These are phyloP conservation scores for Varanus komodoensis DNA, from an alignment of 2,113 vertebrate genomes.

Conservation along the genomic window DNA sequence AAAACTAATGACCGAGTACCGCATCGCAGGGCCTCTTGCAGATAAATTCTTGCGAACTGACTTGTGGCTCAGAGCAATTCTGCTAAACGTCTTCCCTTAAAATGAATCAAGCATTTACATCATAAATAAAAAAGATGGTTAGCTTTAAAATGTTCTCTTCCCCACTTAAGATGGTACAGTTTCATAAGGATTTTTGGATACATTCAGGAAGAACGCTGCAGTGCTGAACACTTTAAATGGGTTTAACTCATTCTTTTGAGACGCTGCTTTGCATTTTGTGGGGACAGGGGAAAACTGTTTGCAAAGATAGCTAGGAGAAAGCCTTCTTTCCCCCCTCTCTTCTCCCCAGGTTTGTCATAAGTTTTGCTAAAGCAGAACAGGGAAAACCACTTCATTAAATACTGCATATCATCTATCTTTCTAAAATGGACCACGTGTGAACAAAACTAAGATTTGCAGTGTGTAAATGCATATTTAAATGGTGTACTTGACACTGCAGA, in stretches of 20 bases:
- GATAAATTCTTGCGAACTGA: not conserved
- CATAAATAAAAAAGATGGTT: slow-evolving; percentile 1
- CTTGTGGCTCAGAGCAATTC: not conserved
- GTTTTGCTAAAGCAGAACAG: slow-evolving; percentile 56
- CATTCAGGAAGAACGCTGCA: not conserved
- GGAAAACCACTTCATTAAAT: slow-evolving; percentile 59
- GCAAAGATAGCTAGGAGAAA: slow-evolving; percentile 14
- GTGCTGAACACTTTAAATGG: not conserved
- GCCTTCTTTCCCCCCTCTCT: not conserved
- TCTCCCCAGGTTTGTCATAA: slow-evolving; percentile 55
- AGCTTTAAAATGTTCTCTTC: slow-evolving; percentile 33
- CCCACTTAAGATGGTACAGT: not conserved
- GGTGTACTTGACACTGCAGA: slow-evolving; percentile 22
- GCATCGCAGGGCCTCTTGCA: fast-evolving
- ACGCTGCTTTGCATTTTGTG: not conserved
- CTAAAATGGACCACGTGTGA: slow-evolving; percentile 39
- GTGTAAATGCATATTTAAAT: slow-evolving; percentile 38
- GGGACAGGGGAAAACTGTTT: not conserved
- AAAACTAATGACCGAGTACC: not conserved
- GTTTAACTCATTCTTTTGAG: slow-evolving; percentile 27
- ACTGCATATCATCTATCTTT: slow-evolving; percentile 37
- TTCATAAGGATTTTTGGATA: slow-evolving; percentile 18
- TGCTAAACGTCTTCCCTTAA: not conserved
- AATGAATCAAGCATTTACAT: not conserved
- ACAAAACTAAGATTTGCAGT: slow-evolving; percentile 37